Evolutionary conservation across 2,797 vertebrate species (phyloP).

Genomic region (Pelodytes ibericus): DNA sequence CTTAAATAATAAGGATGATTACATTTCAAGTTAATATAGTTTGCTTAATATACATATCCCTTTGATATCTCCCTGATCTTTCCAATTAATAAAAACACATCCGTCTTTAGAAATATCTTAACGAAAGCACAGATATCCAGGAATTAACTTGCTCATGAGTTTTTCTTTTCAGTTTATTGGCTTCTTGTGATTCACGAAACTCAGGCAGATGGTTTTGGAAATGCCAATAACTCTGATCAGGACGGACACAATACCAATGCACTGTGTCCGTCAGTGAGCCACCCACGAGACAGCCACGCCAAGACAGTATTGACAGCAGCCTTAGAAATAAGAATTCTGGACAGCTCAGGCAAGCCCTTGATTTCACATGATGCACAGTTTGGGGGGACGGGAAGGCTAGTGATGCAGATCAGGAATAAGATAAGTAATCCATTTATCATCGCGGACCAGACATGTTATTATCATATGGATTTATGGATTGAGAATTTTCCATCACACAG

Average conservation of each 20-base stretch:
- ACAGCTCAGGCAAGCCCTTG: background rate
- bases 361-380: background rate
- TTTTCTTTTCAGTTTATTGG: no score
- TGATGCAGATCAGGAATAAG: background rate
- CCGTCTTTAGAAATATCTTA: no score
- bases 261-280: background rate
- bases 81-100: no score
- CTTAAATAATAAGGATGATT: no score
- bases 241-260: background rate
- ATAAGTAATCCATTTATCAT: constrained; percentile 29
- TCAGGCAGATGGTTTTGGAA: background rate
- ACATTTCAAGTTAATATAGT: no score
- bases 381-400: background rate
- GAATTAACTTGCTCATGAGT: no score
- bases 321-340: constrained; percentile 1
- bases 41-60: no score
- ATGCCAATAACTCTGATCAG: constrained; percentile 8
- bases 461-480: constrained; percentile 27
- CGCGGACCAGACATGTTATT: constrained; percentile 14
- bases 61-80: no score
- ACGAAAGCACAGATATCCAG: no score
- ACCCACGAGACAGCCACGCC: background rate
- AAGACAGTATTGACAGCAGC: constrained; percentile 22
- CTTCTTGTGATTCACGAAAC: no score
- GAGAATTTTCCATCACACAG: background rate